Percentiles rank a stretch among this genome's conserved stretches.
phyloP scores from a whole-genome alignment of 2,888 invertebrate genomes.

The Willowsia nigromaculata region DNA sequence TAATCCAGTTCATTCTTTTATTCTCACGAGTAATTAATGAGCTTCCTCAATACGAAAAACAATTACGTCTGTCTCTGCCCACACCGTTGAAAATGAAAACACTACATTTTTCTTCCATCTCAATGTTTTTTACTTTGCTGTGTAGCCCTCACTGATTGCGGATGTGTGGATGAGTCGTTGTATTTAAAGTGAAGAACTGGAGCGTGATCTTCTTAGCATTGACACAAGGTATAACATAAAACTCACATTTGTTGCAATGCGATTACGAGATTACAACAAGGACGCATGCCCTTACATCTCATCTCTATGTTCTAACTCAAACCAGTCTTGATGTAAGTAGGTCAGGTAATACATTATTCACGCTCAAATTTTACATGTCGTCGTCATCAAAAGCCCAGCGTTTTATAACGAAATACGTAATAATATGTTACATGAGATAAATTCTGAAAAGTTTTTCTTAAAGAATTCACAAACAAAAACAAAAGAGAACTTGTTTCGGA shows the following conservation, averaged over 20 bases:
- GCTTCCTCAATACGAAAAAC: slow-evolving; percentile 32
- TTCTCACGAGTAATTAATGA: slow-evolving; percentile 56
- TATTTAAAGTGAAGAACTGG: neutral
- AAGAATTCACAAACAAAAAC: neutral
- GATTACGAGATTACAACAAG: too few relatives aligned
- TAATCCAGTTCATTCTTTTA: slow-evolving; percentile 6
- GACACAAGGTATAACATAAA: neutral
- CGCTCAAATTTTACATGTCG: neutral
- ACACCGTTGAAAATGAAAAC: neutral
- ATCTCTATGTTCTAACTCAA: neutral
- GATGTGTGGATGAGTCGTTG: neutral
- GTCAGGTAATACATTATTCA: slow-evolving; percentile 37
- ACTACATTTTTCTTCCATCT: neutral
- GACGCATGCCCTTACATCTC: neutral
- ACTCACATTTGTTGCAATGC: neutral
- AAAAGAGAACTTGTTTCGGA: too few relatives aligned
- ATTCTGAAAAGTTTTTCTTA: neutral
- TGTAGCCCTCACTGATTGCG: neutral
- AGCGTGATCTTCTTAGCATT: neutral
- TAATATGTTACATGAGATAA: neutral
- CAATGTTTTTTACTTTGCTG: neutral
- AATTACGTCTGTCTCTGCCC: slow-evolving; percentile 11
- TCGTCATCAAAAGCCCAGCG: neutral
- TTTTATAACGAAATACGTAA: neutral
- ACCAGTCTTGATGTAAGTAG: slow-evolving; percentile 36